Base-by-base conservation (phyloP, 2,797 vertebrate genomes). In the Pangasius larnaudii region DNA sequence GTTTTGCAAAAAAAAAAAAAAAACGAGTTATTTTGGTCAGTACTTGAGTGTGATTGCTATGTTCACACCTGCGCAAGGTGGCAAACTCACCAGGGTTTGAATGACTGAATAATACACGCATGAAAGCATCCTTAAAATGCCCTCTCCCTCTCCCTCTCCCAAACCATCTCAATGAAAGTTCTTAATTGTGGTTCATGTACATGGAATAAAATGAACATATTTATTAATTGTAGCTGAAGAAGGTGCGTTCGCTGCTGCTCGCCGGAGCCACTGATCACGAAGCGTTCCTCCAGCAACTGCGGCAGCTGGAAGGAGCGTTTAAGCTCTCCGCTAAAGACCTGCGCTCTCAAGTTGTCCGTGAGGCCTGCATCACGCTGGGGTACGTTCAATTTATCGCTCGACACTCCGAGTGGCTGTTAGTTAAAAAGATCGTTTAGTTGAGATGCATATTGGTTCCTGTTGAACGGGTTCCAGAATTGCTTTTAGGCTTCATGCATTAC, bases 351-450 rank as follows among this genome's bases (percentile, higher is more conserved):
- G 98, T 99, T 75, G 98, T 98, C 36, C 93, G 98, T 46, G 98
- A 99, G 92, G 97, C 97, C 93, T 99, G 98, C 93, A 97, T 99
- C 95, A 99, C 98, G 0, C 93, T 99, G 92, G 98, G 98, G 98
- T 99, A 91, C 95, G 97, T 82, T 22, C 30, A 42, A 8, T 18
- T 82, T 63, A 63, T 46, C 56, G 0, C 79, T 27, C 5, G 11
- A 61, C 36, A 0, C 36, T 27, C 13, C 79, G 27, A 16, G 18
- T 42, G 79, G 10, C 56, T 59, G 33, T 81, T 39, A 27, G 53
- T 81, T 81, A 27, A 46, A 61, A 82, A 19, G 24, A 72, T 84
- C 83, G 86, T 67, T 89, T 87, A 49, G 33, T 74, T 89, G 14
- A 69, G 46, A 69, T 63, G 53, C 51, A 14, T 72, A 53, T 78